These are phyloP conservation scores for Diplosoma virens DNA, from an alignment of 23 tunicate genomes.

Conservation along the genomic window DNA sequence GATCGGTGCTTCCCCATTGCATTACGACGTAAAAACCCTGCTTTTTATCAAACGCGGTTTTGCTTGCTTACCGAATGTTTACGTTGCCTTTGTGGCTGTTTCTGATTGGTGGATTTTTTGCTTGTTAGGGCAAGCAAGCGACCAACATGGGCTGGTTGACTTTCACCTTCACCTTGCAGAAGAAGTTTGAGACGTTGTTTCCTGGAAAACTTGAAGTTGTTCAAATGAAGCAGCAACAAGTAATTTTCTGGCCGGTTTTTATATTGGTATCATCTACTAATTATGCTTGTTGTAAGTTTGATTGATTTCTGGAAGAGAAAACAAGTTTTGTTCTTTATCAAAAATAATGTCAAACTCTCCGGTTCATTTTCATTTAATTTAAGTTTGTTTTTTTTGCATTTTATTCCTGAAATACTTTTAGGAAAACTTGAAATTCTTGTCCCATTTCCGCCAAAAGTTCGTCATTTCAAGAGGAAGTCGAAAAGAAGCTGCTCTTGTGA, in stretches of 20 bases:
- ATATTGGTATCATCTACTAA: not conserved
- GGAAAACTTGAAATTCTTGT: conserved; percentile 94
- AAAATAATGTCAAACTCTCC: not conserved
- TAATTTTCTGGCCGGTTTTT: not conserved
- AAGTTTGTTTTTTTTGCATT: too few relatives aligned
- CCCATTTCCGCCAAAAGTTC: conserved; percentile 97
- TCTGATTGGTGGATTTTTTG: not conserved
- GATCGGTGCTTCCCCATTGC: too few relatives aligned
- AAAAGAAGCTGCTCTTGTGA: conserved; percentile 31
- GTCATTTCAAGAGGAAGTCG: conserved; percentile 88
- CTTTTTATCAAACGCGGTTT: too few relatives aligned
- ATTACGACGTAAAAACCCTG: too few relatives aligned
- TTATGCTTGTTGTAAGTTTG: not conserved
- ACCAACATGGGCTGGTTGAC: conserved; percentile 98
- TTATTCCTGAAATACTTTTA: too few relatives aligned
- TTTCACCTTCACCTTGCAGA: conserved; percentile 87
- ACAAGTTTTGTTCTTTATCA: too few relatives aligned
- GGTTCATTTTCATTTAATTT: not conserved
- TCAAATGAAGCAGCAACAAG: conserved; percentile 98
- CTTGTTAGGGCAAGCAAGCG: conserved; percentile 70
- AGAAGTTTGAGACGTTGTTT: conserved; percentile 79
- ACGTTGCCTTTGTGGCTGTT: not conserved
- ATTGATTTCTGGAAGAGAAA: too few relatives aligned
- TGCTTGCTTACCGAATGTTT: too few relatives aligned
- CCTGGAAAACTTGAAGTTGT: conserved; percentile 85